These are phyloP conservation scores for Chouioia cunea DNA, from an alignment of 2,888 invertebrate genomes.

Conservation along the genomic window DNA sequence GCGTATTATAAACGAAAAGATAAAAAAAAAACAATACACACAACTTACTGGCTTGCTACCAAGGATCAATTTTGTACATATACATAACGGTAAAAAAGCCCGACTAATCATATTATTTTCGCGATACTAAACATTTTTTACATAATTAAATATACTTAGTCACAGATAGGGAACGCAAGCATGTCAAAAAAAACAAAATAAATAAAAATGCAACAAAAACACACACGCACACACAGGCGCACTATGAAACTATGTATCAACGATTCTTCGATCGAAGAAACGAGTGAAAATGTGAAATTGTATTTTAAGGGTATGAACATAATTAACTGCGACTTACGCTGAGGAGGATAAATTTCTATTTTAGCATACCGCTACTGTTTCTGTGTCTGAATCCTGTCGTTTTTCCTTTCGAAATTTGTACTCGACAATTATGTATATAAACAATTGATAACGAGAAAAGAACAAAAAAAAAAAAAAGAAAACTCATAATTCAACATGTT, in stretches of 20 bases:
- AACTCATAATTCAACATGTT: constrained; percentile 6
- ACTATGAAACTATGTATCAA: too few relatives aligned
- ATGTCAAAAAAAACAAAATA: constrained; percentile 7
- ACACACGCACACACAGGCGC: neutral
- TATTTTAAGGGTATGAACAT: constrained; percentile 3
- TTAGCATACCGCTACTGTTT: constrained; percentile 26
- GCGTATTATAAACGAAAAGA: too few relatives aligned
- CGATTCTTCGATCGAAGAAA: constrained; percentile 4
- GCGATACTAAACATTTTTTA: constrained; percentile 16
- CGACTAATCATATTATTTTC: constrained; percentile 17
- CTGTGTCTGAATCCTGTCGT: constrained; percentile 12
- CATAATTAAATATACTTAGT: constrained; percentile 7
- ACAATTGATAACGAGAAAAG: constrained; percentile 23
- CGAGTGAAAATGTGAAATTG: constrained; percentile 1
- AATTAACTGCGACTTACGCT: constrained; percentile 7
- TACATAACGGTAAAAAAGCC: neutral
- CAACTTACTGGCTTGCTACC: too few relatives aligned
- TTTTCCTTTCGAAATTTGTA: constrained; percentile 1
- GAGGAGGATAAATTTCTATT: constrained; percentile 19
- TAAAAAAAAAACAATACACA: too few relatives aligned
- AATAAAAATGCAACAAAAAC: constrained; percentile 9
- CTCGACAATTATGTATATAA: constrained; percentile 19
- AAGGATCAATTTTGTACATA: neutral
- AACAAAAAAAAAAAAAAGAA: neutral
- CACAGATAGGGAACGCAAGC: neutral